Percentiles rank a stretch among this genome's conserved stretches.
Evolutionary conservation across 2,888 invertebrate genomes (phyloP).

Genomic region (Xestobium rufovillosum): DNA sequence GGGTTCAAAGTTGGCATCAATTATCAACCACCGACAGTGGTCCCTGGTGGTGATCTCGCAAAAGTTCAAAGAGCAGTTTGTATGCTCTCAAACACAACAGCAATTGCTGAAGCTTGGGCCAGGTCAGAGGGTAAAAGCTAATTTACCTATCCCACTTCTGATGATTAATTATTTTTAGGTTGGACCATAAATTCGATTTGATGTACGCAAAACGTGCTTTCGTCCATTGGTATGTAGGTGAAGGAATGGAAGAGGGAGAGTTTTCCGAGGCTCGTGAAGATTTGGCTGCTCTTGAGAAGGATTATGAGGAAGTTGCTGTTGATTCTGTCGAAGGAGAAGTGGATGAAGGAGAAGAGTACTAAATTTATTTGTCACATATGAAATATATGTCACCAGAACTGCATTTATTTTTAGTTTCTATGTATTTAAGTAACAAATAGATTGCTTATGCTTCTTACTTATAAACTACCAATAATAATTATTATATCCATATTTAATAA

Average conservation of each 20-base stretch:
- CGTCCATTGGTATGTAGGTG: slow-evolving; percentile 90
- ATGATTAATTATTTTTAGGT: slow-evolving; percentile 43
- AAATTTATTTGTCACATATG: slow-evolving; percentile 26
- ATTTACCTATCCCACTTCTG: slow-evolving; percentile 1
- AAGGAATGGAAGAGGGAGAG: slow-evolving; percentile 84
- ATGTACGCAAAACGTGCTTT: slow-evolving; percentile 96
- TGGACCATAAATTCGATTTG: slow-evolving; percentile 91
- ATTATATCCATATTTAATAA: too few species aligned
- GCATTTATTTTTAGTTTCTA: background rate
- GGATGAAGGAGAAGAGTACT: slow-evolving; percentile 64
- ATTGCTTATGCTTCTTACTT: too few species aligned
- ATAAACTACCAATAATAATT: too few species aligned
- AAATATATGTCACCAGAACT: too few species aligned
- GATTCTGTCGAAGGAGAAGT: slow-evolving; percentile 66
- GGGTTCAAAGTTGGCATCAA: slow-evolving; percentile 79
- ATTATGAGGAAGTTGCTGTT: slow-evolving; percentile 68
- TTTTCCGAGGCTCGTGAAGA: slow-evolving; percentile 85
- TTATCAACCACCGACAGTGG: slow-evolving; percentile 85
- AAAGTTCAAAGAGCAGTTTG: slow-evolving; percentile 93
- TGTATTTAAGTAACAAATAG: slow-evolving; percentile 2
- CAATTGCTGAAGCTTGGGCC: slow-evolving; percentile 95
- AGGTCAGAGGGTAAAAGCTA: slow-evolving; percentile 53
- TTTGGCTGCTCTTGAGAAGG: slow-evolving; percentile 71
- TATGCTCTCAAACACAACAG: slow-evolving; percentile 95
- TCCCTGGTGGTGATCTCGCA: slow-evolving; percentile 86